Conservation (phyloP, 1,140 invertebrate genomes). For the Caerostris darwini region DNA sequence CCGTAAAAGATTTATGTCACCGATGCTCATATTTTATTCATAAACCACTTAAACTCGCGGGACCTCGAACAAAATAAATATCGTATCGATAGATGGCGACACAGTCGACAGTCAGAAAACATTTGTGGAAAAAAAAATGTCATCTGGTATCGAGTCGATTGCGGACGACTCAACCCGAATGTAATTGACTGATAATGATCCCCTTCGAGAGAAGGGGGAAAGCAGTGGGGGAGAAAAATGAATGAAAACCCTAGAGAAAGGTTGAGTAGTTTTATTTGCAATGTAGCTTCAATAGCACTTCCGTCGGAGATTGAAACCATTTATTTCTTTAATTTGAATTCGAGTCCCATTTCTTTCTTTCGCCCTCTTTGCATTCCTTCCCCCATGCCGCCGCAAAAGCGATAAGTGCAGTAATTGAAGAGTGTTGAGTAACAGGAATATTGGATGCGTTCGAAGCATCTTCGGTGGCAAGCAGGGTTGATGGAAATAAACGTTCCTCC, state of each 20-base stretch:
- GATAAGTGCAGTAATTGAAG: constrained; percentile 74
- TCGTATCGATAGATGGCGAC: constrained; percentile 63
- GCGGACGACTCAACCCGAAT: constrained; percentile 59
- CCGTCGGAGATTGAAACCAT: constrained; percentile 75
- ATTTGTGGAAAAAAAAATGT: constrained; percentile 68
- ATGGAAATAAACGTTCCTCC: constrained; percentile 62
- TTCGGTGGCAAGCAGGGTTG: neutral
- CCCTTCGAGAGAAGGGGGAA: constrained; percentile 50
- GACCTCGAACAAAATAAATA: constrained; percentile 24
- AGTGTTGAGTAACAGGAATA: constrained; percentile 72
- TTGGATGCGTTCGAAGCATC: constrained; percentile 58
- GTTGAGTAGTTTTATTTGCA: constrained; percentile 70
- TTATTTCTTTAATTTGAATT: constrained; percentile 78
- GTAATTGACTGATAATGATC: constrained; percentile 78
- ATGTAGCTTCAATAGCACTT: constrained; percentile 69
- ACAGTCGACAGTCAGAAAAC: constrained; percentile 57
- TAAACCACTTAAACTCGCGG: neutral
- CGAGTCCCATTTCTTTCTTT: constrained; percentile 51
- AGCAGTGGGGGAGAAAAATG: constrained; percentile 38
- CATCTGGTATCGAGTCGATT: constrained; percentile 47
- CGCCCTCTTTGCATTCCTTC: constrained; percentile 15
- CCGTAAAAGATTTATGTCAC: too few relatives aligned
- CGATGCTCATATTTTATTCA: too few relatives aligned
- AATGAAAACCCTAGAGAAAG: constrained; percentile 64
- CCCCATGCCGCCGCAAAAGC: neutral